phyloP scores from a whole-genome alignment of 2,113 vertebrate genomes.

The Brachyistius frenatus region DNA sequence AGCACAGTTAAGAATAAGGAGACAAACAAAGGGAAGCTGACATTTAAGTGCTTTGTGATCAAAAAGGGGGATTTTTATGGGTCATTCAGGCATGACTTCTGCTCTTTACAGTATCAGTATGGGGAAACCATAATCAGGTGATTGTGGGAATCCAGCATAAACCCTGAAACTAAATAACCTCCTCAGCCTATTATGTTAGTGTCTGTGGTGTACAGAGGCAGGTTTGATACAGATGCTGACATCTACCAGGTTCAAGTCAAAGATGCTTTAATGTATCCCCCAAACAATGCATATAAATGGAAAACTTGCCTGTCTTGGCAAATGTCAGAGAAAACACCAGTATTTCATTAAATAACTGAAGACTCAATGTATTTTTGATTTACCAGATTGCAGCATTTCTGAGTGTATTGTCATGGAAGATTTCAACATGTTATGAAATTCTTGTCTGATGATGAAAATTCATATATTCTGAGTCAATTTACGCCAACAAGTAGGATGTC shows the following conservation, averaged over 20 bases:
- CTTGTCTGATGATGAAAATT: too few relatives aligned
- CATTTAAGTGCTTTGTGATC: too few relatives aligned
- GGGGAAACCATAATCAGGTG: constrained; percentile 8
- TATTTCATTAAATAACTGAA: too few relatives aligned
- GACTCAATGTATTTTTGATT: too few relatives aligned
- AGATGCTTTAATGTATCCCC: too few relatives aligned
- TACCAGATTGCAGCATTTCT: too few relatives aligned
- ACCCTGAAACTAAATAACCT: constrained; percentile 21
- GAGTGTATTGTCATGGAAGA: too few relatives aligned
- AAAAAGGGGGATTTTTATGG: constrained; percentile 12
- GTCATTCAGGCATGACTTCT: constrained; percentile 16
- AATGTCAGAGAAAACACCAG: too few relatives aligned
- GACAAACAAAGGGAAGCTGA: not conserved
- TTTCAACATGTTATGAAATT: too few relatives aligned
- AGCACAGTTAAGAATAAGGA: not conserved
- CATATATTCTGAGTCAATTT: too few relatives aligned
- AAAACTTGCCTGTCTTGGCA: too few relatives aligned
- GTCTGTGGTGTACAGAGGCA: not conserved
- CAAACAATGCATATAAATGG: too few relatives aligned
- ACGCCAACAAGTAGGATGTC: fast-evolving
- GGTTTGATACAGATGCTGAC: not conserved
- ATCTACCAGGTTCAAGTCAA: not conserved
- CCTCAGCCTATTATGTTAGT: not conserved
- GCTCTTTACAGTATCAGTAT: constrained; percentile 18
- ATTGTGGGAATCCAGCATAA: constrained; percentile 2